Evolutionary conservation across 2,113 vertebrate species (phyloP), one percentile per base, ranked within the genome.

Genomic region (Manacus vitellinus): DNA sequence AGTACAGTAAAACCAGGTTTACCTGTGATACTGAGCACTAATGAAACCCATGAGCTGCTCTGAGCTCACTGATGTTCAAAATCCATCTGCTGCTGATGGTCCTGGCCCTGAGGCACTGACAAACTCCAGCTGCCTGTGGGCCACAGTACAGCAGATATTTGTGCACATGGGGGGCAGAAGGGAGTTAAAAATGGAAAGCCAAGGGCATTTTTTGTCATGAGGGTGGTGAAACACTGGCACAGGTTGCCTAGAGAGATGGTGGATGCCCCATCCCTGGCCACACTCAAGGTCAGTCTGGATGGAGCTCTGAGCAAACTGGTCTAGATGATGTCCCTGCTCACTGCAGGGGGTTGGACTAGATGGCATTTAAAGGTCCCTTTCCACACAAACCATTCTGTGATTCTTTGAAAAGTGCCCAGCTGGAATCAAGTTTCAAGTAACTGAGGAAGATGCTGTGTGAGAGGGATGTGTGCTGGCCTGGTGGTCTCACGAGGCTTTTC

Each of bases 381-480:
- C 61, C 33, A 39, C 46, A 39, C 61, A 74, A 59, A n/a, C 24
- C 28, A 18, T 14, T 61, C 71, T 61, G 46, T n/a, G 54, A 25
- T 39, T 30, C 28, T 15, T 6, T 19, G 39, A 39, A 18, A 72
- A 68, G 27, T 35, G 61, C 47, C 47, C 51, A 51, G 54, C 23
- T 84, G 59, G 59, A 59, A 17, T 28, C 43, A 6, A 33, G 44
- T 39, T 31, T 65, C 9, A 49, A 35, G 49, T 25, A 49, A 28
- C 2, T 0, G 31, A 52, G 49, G 30, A 68, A 85, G 33, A 25
- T 41, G 68, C 33, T 81, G 10, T 0, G 0, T 9, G 28, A 89
- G 44, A 15, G 35, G 70, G 39, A 28, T 0, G 0, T 61, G 59
- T 47, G 22, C 39, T 84, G 61, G 30, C 68, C 55, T 66, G 54